Base-by-base conservation (phyloP, 2,888 invertebrate species). In the Galerucella nymphaeae region DNA sequence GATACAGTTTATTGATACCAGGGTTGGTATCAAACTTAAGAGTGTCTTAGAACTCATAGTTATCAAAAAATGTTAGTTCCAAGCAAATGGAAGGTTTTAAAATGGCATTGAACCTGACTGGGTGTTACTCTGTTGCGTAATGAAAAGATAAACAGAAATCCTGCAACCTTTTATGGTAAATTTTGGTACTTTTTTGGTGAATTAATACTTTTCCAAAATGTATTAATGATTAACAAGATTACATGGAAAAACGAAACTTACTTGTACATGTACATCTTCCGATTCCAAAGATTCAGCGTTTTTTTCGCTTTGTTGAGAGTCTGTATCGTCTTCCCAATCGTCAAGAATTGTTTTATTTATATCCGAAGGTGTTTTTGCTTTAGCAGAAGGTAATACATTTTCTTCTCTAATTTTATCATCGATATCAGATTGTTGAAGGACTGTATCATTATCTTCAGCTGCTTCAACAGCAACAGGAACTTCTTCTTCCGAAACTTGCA, bases 321-420 rank as follows among this genome's bases (percentile, higher is more conserved):
- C 87, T 0, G 87, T 87, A 76, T 86, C 86, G 70, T 87, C 84
- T 66, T 85, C 86, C 87, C 87, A 87, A 76, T 87, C 87, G 53
- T 86, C 85, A 30, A 87, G 76, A 66, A 87, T 86, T 8, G 84
- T 80, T 61, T 79, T 77, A 65, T 81, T 79, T 41, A 80, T 75
- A 30, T 76, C 70, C 14, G 50, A 14, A 9, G 53, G n/a, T 70
- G 71, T 8, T 74, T 70, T 1, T 80, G 77, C 59, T 80, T 80
- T 16, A 82, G 81, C 13, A 78, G 78, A 23, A 81, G 81, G 1
- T 82, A 82, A 0, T 23, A n/a, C 23, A 75, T 79, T 80, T 65
- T 81, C 80, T 73, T 81, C 79, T 42, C 81, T 80, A 58, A 78
- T 53, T 45, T 13, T 4, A 18, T 53, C 53, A 18, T 53, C 53